Percentiles rank a stretch among this genome's conserved stretches.
Conservation (phyloP, 1,140 invertebrate genomes). For the Harpegnathos saltator region DNA sequence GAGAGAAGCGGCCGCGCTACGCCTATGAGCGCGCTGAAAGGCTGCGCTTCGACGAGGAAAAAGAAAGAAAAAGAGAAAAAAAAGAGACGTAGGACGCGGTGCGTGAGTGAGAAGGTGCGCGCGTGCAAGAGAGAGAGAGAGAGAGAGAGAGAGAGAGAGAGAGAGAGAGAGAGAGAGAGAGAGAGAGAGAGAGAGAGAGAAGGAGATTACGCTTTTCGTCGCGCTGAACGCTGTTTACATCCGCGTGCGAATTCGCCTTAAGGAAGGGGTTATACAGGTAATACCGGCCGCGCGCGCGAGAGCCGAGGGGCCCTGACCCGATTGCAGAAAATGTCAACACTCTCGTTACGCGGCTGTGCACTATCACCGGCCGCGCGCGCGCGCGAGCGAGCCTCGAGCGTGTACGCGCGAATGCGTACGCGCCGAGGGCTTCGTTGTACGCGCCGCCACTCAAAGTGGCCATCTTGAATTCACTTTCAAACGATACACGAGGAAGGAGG, state of each 20-base stretch:
- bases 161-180: background rate
- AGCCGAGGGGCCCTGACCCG: slow-evolving; percentile 82
- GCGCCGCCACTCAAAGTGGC: slow-evolving; percentile 75
- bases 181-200: background rate
- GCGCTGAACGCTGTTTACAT: slow-evolving; percentile 43
- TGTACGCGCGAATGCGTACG: slow-evolving; percentile 10
- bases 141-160: background rate
- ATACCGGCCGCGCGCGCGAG: slow-evolving; percentile 67
- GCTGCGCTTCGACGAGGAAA: background rate
- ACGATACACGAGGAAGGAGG: slow-evolving; percentile 53
- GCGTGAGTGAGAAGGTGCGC: too few relatives aligned
- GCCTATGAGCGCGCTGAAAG: too few relatives aligned
- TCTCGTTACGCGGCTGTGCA: slow-evolving; percentile 78
- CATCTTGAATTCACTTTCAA: slow-evolving; percentile 83
- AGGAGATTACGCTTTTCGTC: slow-evolving; percentile 40
- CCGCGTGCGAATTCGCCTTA: slow-evolving; percentile 74
- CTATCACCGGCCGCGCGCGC: slow-evolving; percentile 67
- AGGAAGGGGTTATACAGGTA: slow-evolving; percentile 78
- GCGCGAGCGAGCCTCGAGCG: slow-evolving; percentile 43
- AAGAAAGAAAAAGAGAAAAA: background rate
- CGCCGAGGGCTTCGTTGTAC: slow-evolving; percentile 30
- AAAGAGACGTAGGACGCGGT: background rate
- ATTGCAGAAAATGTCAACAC: slow-evolving; percentile 86
- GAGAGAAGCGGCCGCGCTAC: background rate
- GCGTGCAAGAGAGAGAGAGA: slow-evolving; percentile 1